Evolutionary conservation across 2,888 invertebrate genomes (phyloP), one percentile per base, ranked within the genome.

Genomic region (Rhabditoides inermis): DNA sequence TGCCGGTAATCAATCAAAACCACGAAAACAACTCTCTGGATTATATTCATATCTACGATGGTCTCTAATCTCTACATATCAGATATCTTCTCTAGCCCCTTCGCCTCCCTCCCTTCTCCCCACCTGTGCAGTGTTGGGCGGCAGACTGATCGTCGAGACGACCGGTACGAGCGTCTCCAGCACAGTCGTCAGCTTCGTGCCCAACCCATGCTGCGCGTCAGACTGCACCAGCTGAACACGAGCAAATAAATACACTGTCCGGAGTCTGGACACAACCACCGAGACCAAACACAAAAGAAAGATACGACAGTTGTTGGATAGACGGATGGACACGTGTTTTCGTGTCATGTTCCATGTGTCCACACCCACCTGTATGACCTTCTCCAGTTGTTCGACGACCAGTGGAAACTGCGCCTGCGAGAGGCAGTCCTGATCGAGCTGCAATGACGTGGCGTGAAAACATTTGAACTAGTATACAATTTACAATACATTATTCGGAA

Each of bases 401-500:
- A 62, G 63, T 5, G 49, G 52, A 22, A 62, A 58, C 32, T 72
- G 65, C 6, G 53, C 51, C 23, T 61, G 60, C 20, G 61, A 49
- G 18, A 72, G 53, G 45, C 72, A 72, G 22, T 71, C 70, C 41
- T 72, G 70, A 37, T 64, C 65, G 22, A 71, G 47, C 64, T 65
- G 45, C 30, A 63, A 54, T 28, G 36, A 27, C 2, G 37, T n/a
- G 12, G 20, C 3, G 2, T 26, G 15, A 15, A 47, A 27, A 20
- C 23, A 23, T 4, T n/a, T 10, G 32, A n/a, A n/a, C n/a, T n/a
- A n/a, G n/a, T n/a, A n/a, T n/a, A n/a, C n/a, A n/a, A n/a, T n/a
- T n/a, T n/a, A n/a, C n/a, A n/a, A n/a, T n/a, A n/a, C n/a, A n/a
- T n/a, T n/a, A n/a, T n/a, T n/a, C n/a, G n/a, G n/a, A n/a, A n/a